phyloP scores from a whole-genome alignment of 2,888 invertebrate genomes.

The Mythimna loreyi region DNA sequence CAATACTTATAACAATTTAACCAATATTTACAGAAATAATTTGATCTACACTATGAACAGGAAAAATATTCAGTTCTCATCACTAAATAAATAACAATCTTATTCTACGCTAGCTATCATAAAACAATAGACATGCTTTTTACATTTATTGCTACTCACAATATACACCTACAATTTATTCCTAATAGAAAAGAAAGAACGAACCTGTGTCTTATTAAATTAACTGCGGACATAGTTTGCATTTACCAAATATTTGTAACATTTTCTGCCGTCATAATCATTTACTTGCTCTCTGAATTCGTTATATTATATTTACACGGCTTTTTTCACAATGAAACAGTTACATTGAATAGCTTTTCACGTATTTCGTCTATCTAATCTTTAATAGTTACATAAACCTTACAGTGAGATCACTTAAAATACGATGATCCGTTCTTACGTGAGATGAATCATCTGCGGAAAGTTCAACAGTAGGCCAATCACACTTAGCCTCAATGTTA shows the following conservation, averaged over 20 bases:
- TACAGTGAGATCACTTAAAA: constrained; percentile 83
- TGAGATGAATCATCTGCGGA: constrained; percentile 51
- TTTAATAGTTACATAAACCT: constrained; percentile 70
- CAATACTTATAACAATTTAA: constrained; percentile 81
- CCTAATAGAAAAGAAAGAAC: constrained; percentile 33
- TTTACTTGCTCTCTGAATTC: constrained; percentile 45
- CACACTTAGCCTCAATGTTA: constrained; percentile 57
- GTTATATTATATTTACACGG: constrained; percentile 31
- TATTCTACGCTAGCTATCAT: constrained; percentile 65
- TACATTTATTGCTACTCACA: constrained; percentile 50
- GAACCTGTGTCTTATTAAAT: constrained; percentile 17
- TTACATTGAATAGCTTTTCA: constrained; percentile 37
- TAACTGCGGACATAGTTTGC: constrained; percentile 32
- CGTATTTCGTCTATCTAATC: constrained; percentile 55
- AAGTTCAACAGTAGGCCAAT: constrained; percentile 58
- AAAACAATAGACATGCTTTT: constrained; percentile 68
- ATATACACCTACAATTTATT: constrained; percentile 25
- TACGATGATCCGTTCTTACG: constrained; percentile 53
- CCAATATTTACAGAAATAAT: constrained; percentile 85
- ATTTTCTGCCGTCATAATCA: constrained; percentile 32
- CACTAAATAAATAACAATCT: constrained; percentile 86
- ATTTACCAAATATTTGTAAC: constrained; percentile 32
- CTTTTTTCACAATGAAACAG: constrained; percentile 11
- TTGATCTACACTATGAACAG: constrained; percentile 77
- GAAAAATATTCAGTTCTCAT: constrained; percentile 75